Percentiles rank a stretch among this genome's conserved stretches.
Evolutionary conservation across 23 tunicate species (phyloP).

Genomic region (Styela plicata): DNA sequence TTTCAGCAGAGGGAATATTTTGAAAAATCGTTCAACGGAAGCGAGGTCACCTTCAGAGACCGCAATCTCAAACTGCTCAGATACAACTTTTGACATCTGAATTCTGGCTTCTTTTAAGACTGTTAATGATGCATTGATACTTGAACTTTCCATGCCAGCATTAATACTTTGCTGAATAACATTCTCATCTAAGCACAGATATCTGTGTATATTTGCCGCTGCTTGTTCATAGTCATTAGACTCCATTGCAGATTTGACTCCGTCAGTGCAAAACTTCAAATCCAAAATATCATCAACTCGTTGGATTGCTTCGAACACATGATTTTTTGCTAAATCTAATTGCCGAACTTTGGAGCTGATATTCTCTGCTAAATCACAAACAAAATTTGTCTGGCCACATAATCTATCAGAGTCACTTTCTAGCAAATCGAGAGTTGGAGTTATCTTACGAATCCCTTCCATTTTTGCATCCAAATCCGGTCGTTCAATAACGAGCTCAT

Average conservation of each 20-base stretch:
- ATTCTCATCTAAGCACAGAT: slow-evolving; percentile 92
- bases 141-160: slow-evolving; percentile 85
- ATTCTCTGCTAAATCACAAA: slow-evolving; percentile 76
- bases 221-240: slow-evolving; percentile 92
- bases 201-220: slow-evolving; percentile 91
- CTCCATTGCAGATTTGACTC: slow-evolving; percentile 91
- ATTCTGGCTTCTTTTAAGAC: slow-evolving; percentile 76
- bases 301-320: slow-evolving; percentile 92
- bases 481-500: slow-evolving; percentile 18
- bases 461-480: slow-evolving; percentile 33
- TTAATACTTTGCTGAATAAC: slow-evolving; percentile 81
- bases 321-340: slow-evolving; percentile 85
- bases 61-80: slow-evolving; percentile 80
- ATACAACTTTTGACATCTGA: slow-evolving; percentile 82
- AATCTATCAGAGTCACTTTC: slow-evolving; percentile 54
- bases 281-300: slow-evolving; percentile 94
- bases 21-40: slow-evolving; percentile 80
- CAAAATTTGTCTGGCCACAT: slow-evolving; percentile 55
- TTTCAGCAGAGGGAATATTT: slow-evolving; percentile 89
- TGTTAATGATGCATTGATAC: slow-evolving; percentile 78
- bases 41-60: slow-evolving; percentile 59
- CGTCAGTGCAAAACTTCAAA: slow-evolving; percentile 89
- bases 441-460: slow-evolving; percentile 13
- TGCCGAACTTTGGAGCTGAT: slow-evolving; percentile 88
- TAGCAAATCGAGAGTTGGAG: slow-evolving; percentile 56